A percentile compares a stretch with the other conserved stretches of the same genome.
Evolutionary conservation across 2,797 vertebrate species (phyloP).

Genomic region (Mastacembelus armatus): DNA sequence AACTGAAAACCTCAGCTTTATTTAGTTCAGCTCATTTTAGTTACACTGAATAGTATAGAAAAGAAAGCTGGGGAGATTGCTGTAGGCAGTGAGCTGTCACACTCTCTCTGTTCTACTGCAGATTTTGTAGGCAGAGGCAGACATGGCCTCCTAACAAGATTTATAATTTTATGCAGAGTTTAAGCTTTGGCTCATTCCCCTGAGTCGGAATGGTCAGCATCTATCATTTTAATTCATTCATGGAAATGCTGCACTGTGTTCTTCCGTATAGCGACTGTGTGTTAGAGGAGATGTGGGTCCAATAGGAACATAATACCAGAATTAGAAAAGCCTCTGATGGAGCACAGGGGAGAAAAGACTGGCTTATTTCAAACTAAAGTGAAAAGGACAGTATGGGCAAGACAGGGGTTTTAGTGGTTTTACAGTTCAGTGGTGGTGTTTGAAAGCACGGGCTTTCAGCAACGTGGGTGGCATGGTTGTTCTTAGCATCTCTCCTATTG

Average conservation of each 20-base stretch:
- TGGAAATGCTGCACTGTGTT: slow-evolving; percentile 67
- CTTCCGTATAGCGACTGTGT: slow-evolving; percentile 54
- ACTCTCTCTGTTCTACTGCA: slow-evolving; percentile 34
- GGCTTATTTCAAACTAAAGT: slow-evolving; percentile 91
- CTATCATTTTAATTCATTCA: slow-evolving; percentile 72
- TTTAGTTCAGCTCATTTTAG: slow-evolving; percentile 64
- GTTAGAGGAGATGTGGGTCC: slow-evolving; percentile 52
- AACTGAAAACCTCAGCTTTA: slow-evolving; percentile 53
- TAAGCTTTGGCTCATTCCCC: slow-evolving; percentile 58
- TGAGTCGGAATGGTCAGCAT: slow-evolving; percentile 68
- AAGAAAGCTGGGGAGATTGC: slow-evolving; percentile 44
- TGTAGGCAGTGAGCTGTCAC: slow-evolving; percentile 63
- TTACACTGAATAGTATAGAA: slow-evolving; percentile 50
- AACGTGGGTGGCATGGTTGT: slow-evolving; percentile 97
- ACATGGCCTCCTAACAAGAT: slow-evolving; percentile 62
- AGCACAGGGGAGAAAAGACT: slow-evolving; percentile 74
- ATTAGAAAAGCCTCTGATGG: slow-evolving; percentile 72
- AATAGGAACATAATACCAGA: slow-evolving; percentile 68
- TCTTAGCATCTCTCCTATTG: slow-evolving; percentile 90
- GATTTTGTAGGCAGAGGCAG: slow-evolving; percentile 50
- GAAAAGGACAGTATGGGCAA: slow-evolving; percentile 94
- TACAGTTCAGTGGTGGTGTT: slow-evolving; percentile 95
- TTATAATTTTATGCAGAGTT: slow-evolving; percentile 71
- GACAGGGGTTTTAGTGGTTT: slow-evolving; percentile 95
- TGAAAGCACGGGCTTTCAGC: slow-evolving; percentile 94